These are phyloP conservation scores for Sialia sialis DNA, from an alignment of 2,113 vertebrate genomes.

Conservation along the genomic window DNA sequence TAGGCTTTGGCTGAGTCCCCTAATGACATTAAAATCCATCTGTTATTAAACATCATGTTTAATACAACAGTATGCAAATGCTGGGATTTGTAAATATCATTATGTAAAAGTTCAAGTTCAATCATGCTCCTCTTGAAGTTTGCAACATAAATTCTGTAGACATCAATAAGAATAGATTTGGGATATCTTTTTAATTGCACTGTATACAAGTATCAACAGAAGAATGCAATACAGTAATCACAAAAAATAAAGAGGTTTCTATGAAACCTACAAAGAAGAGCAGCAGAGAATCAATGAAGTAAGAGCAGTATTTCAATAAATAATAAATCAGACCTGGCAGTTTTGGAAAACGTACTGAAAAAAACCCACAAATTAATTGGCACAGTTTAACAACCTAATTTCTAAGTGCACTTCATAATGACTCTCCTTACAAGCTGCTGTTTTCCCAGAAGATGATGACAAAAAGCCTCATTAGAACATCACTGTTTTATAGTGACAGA, in stretches of 20 bases:
- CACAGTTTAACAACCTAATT: conserved; percentile 73
- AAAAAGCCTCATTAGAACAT: conserved; percentile 66
- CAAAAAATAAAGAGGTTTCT: conserved; percentile 65
- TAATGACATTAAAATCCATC: conserved; percentile 36
- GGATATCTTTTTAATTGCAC: conserved; percentile 56
- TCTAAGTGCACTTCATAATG: conserved; percentile 82
- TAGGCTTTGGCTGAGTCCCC: neutral
- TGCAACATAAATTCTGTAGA: neutral
- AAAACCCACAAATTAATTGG: conserved; percentile 50
- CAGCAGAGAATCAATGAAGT: conserved; percentile 57
- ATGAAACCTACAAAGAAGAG: conserved; percentile 60
- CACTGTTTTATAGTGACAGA: conserved; percentile 60
- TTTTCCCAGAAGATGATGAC: conserved; percentile 63
- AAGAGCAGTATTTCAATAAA: conserved; percentile 64
- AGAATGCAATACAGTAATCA: conserved; percentile 63
- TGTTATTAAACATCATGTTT: conserved; percentile 38
- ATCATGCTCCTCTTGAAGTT: neutral
- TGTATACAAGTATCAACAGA: conserved; percentile 66
- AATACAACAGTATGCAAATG: conserved; percentile 9
- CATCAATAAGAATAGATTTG: neutral
- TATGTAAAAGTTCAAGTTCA: conserved; percentile 19
- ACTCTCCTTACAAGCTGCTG: conserved; percentile 63
- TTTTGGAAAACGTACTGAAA: conserved; percentile 58
- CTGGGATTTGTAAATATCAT: neutral
- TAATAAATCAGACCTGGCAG: conserved; percentile 47